Base-by-base conservation (phyloP, 2,888 invertebrate species). In the Tricholauxania praeusta region DNA sequence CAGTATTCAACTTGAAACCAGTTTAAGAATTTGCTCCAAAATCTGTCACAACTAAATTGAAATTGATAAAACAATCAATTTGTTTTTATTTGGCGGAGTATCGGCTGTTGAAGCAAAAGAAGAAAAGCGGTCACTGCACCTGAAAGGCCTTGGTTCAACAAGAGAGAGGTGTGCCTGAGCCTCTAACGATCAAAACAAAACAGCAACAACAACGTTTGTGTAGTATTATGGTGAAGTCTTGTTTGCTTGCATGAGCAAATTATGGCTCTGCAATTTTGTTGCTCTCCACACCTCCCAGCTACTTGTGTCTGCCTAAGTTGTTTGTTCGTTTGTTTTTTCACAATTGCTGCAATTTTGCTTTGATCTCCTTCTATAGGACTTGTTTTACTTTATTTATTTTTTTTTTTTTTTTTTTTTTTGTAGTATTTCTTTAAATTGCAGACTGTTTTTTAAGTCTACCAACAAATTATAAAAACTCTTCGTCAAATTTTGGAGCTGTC, bases 111-210 rank as follows among this genome's bases (percentile, higher is more conserved):
- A 10, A 10, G 39, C 10, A 39, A 39, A 39, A 39, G 39, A 39
- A 39, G 60, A 28, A 53, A 53, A 53, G 53, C 66, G 66, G 53
- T 66, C 66, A 66, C 53, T 66, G 66, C 66, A 53, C 66, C 32
- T 32, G 48, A 64, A 66, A 52, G 15, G 39, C 66, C 66, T 66
- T 66, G 66, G 66, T 32, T 39, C 39, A 39, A 32, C 47, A 12
- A 49, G 10, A 10, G n/a, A 53, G 53, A 28, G 66, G 52, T 53
- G 66, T 39, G 52, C 55, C 66, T 17, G 53, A 19, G 32, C 15
- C 14, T 32, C 19, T 28, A 14, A 10, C 22, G 22, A 51, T 63
- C 12, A 48, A 39, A 39, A 39, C 10, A 39, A 39, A 39, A 39
- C 5, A 39, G 10, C 39, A 39, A 39, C 39, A 39, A 39, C 39